phyloP scores from a whole-genome alignment of 2,797 vertebrate genomes.

The Australoheros facetus region DNA sequence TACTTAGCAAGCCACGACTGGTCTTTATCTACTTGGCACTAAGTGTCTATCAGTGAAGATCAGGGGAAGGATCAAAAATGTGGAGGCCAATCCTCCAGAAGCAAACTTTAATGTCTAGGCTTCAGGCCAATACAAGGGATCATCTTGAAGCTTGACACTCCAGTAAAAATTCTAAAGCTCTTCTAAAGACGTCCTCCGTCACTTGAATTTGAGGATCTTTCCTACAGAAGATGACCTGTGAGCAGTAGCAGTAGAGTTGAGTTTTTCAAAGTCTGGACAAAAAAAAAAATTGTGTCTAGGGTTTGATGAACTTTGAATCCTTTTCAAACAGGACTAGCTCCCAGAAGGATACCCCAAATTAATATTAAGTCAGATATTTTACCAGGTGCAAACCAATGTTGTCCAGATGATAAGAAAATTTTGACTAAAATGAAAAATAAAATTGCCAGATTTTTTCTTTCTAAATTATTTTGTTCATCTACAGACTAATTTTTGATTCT shows the following conservation, averaged over 20 bases:
- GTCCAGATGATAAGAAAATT: not conserved
- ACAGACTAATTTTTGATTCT: slow-evolving; percentile 11
- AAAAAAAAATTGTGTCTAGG: not conserved
- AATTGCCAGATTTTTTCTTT: not conserved
- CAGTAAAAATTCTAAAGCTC: not conserved
- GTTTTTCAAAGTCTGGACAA: slow-evolving; percentile 19
- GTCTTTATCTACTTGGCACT: slow-evolving; percentile 28
- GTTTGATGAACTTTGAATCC: not conserved
- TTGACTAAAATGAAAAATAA: not conserved
- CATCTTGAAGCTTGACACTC: slow-evolving; percentile 32
- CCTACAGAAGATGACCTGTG: not conserved
- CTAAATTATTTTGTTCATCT: not conserved
- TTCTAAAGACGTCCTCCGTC: slow-evolving; percentile 31
- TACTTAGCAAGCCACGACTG: slow-evolving; percentile 34
- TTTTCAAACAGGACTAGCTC: not conserved
- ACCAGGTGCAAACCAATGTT: not conserved
- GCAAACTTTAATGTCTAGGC: slow-evolving; percentile 35
- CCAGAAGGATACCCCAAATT: not conserved
- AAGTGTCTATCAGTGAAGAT: slow-evolving; percentile 37
- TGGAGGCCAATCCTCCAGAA: slow-evolving; percentile 29
- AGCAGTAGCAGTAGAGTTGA: not conserved
- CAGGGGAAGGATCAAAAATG: slow-evolving; percentile 45
- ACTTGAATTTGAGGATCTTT: slow-evolving; percentile 35
- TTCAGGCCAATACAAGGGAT: slow-evolving; percentile 38
- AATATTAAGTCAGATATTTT: not conserved